Percentiles rank a stretch among this genome's conserved stretches.
phyloP scores from a whole-genome alignment of 2,797 vertebrate species.

The Platalea minor region DNA sequence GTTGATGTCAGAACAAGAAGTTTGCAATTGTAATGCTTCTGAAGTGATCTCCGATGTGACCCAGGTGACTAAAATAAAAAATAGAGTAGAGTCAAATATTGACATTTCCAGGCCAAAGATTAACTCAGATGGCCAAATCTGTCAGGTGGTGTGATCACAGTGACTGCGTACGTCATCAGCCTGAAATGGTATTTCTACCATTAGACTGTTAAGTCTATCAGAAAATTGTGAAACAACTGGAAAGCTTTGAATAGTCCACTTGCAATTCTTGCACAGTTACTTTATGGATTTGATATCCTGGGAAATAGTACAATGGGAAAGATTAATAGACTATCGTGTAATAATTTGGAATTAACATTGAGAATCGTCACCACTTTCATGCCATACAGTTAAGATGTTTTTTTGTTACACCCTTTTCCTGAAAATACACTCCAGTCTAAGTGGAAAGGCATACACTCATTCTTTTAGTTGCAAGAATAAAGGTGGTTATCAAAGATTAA shows the following conservation, averaged over 20 bases:
- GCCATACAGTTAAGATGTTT: neutral
- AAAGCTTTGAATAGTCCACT: neutral
- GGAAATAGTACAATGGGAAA: neutral
- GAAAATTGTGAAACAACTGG: neutral
- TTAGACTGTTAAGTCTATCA: neutral
- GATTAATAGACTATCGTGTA: neutral
- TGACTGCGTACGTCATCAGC: neutral
- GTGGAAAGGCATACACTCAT: neutral
- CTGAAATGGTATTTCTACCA: neutral
- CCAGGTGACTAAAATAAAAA: neutral
- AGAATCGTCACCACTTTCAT: neutral
- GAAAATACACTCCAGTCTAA: neutral
- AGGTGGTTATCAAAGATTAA: neutral
- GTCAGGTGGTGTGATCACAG: neutral
- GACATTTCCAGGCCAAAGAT: neutral
- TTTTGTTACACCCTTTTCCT: neutral
- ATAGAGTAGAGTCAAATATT: neutral
- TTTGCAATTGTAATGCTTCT: neutral
- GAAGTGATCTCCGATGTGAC: neutral
- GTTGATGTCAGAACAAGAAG: neutral
- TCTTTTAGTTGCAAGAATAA: neutral
- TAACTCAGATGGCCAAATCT: neutral
- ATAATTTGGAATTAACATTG: neutral
- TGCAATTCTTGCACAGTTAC: neutral
- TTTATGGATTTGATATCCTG: neutral